A percentile compares a stretch with the other conserved stretches of the same genome.
Conservation (phyloP, 2,797 vertebrate species). For the Cygnus olor region DNA sequence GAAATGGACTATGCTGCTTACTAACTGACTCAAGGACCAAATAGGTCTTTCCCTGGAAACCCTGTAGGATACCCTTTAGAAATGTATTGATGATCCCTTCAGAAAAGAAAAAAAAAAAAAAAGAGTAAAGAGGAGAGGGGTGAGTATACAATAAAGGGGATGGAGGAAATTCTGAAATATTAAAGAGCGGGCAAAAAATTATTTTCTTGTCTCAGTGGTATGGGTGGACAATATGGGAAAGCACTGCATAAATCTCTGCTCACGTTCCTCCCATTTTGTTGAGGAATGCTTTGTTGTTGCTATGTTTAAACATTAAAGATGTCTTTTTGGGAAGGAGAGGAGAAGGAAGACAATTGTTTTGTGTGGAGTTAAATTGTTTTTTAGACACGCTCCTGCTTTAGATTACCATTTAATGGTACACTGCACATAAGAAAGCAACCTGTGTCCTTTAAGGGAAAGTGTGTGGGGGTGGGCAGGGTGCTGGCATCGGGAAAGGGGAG, state of each 20-base stretch:
- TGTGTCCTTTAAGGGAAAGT: slow-evolving; percentile 77
- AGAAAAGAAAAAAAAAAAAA: not conserved
- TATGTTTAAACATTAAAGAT: slow-evolving; percentile 70
- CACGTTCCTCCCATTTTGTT: not conserved
- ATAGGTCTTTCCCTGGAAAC: not conserved
- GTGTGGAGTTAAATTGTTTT: slow-evolving; percentile 39
- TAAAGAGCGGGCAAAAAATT: not conserved
- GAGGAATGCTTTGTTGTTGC: not conserved
- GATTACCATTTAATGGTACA: slow-evolving; percentile 88
- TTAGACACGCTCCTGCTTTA: slow-evolving; percentile 70
- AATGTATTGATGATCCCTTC: not conserved
- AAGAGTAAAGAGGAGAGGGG: fast-evolving
- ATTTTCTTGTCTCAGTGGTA: not conserved
- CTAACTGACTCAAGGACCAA: not conserved
- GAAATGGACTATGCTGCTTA: not conserved
- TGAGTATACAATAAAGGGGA: not conserved
- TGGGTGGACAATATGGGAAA: not conserved
- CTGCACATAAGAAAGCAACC: slow-evolving; percentile 85
- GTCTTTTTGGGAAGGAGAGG: not conserved
- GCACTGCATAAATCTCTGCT: not conserved
- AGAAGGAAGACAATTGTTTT: slow-evolving; percentile 65
- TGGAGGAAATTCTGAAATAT: not conserved
- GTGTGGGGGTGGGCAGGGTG: slow-evolving; percentile 31
- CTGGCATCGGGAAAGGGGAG: not conserved
- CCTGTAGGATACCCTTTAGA: not conserved